Conservation (phyloP, 2,113 vertebrate genomes). For the Alexandromys fortis region DNA sequence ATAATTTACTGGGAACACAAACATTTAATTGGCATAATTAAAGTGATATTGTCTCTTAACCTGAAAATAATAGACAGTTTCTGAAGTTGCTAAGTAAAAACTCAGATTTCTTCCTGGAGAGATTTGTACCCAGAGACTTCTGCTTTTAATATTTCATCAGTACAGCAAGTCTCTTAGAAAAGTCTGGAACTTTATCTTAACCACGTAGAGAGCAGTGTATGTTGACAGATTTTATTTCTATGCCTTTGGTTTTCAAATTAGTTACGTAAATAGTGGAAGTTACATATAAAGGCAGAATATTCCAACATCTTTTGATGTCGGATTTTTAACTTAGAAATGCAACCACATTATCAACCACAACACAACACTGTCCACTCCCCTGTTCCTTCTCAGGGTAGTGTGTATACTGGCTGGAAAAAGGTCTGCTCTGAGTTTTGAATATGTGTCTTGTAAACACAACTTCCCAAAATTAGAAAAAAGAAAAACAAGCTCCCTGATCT, state of each 20-base stretch:
- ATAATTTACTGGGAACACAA: constrained; percentile 54
- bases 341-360: constrained; percentile 43
- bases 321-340: constrained; percentile 58
- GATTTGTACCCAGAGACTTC: constrained; percentile 44
- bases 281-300: constrained; percentile 51
- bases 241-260: constrained; percentile 57
- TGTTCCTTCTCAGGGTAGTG: constrained; percentile 37
- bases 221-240: constrained; percentile 44
- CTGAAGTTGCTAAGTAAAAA: constrained; percentile 56
- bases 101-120: constrained; percentile 34
- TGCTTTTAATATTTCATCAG: constrained; percentile 44
- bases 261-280: constrained; percentile 54
- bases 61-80: constrained; percentile 57
- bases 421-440: constrained; percentile 43
- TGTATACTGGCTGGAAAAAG: constrained; percentile 45
- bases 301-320: constrained; percentile 52
- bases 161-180: constrained; percentile 36
- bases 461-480: constrained; percentile 61
- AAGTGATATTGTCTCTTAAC: constrained; percentile 43
- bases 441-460: constrained; percentile 37
- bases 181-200: constrained; percentile 41
- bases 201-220: constrained; percentile 40
- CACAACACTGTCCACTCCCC: constrained; percentile 25
- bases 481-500: constrained; percentile 37
- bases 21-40: constrained; percentile 56